These are phyloP conservation scores for Hyles vespertilio DNA, from an alignment of 1,140 invertebrate genomes.

Conservation along the genomic window DNA sequence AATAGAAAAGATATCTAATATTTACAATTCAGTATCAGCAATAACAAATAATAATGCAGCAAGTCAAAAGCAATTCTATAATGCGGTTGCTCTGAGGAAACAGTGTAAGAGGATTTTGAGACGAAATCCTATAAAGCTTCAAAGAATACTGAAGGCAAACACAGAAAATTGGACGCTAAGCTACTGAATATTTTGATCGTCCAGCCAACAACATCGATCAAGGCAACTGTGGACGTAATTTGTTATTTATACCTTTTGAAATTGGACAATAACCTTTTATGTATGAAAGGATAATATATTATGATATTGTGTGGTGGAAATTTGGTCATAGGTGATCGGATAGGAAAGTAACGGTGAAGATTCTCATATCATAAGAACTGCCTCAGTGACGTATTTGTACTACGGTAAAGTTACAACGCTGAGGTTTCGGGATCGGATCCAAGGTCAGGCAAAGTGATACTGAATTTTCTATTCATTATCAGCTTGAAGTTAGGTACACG, in stretches of 20 bases:
- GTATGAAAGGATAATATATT: too few relatives aligned
- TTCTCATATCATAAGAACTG: too few relatives aligned
- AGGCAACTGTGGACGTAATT: neutral
- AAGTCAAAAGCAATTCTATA: neutral
- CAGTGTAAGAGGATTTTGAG: constrained; percentile 45
- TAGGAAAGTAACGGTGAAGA: too few relatives aligned
- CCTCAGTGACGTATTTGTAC: too few relatives aligned
- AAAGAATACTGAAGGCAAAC: constrained; percentile 40
- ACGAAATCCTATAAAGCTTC: constrained; percentile 41
- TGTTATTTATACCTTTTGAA: neutral
- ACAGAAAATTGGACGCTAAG: constrained; percentile 26
- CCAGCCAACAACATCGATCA: neutral
- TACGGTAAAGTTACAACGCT: too few relatives aligned
- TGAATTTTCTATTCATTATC: too few relatives aligned
- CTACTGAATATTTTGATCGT: constrained; percentile 3
- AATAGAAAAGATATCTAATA: neutral
- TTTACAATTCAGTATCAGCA: neutral
- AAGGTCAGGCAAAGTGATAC: too few relatives aligned
- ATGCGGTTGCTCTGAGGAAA: constrained; percentile 23
- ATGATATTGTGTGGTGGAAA: too few relatives aligned
- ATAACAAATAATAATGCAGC: neutral
- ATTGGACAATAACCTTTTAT: too few relatives aligned
- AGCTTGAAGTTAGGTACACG: too few relatives aligned
- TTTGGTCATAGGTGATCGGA: too few relatives aligned
- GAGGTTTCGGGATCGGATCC: too few relatives aligned